phyloP scores from a whole-genome alignment of 2,113 vertebrate genomes.

The Paralichthys olivaceus region DNA sequence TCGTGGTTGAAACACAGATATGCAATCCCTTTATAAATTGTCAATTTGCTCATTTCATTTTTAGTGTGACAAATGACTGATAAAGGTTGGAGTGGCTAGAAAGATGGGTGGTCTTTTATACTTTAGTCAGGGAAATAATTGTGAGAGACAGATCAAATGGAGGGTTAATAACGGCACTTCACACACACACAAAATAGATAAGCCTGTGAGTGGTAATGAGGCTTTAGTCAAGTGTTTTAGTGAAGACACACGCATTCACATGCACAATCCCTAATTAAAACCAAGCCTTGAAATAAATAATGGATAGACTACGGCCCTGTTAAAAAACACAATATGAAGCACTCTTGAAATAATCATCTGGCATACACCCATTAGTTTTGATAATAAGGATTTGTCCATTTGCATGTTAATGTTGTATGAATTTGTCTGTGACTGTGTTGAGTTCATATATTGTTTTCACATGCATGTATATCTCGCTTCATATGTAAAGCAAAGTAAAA shows the following conservation, averaged over 20 bases:
- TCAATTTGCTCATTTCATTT: conserved; percentile 16
- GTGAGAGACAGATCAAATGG: conserved; percentile 87
- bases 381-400: conserved; percentile 45
- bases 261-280: conserved; percentile 48
- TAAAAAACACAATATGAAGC: conserved; percentile 66
- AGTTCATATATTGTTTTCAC: neutral
- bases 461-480: neutral
- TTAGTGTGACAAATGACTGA: conserved; percentile 15
- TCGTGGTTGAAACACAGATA: neutral
- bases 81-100: conserved; percentile 19
- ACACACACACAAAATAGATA: conserved; percentile 70
- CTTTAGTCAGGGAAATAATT: conserved; percentile 87
- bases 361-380: conserved; percentile 71
- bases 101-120: conserved; percentile 83
- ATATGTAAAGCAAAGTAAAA: neutral
- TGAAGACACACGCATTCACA: conserved; percentile 53
- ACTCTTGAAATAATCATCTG: conserved; percentile 83
- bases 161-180: conserved; percentile 86
- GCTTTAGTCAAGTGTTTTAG: conserved; percentile 60
- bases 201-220: conserved; percentile 52
- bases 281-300: conserved; percentile 38
- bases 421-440: neutral
- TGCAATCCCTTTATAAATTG: neutral
- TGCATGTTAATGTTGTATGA: conserved; percentile 24
- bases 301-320: neutral